Percentiles rank a stretch among this genome's conserved stretches.
These are phyloP conservation scores for Conopomorpha cramerella DNA, from an alignment of 1,140 invertebrate genomes.

Conservation along the genomic window DNA sequence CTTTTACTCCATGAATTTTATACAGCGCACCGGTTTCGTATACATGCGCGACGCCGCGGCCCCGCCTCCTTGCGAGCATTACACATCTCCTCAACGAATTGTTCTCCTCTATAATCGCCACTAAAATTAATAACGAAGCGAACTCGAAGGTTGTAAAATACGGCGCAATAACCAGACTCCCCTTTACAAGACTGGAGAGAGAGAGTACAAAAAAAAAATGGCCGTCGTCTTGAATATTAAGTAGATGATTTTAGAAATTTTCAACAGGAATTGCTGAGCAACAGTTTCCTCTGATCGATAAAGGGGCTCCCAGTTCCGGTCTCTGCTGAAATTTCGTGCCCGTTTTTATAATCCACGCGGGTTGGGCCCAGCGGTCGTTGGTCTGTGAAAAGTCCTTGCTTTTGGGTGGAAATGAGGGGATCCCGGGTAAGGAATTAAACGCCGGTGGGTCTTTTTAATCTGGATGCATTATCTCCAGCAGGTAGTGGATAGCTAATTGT, in stretches of 20 bases:
- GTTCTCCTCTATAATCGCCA: neutral
- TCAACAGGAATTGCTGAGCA: conserved; percentile 34
- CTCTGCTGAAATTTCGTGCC: conserved; percentile 26
- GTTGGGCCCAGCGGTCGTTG: conserved; percentile 22
- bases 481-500: conserved; percentile 55
- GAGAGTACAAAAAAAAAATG: neutral
- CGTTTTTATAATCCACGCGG: conserved; percentile 43
- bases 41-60: neutral
- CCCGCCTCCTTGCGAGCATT: too few relatives aligned
- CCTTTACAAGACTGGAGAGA: too few relatives aligned
- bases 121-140: too few relatives aligned
- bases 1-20: neutral
- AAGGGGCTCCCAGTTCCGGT: conserved; percentile 42
- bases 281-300: conserved; percentile 33
- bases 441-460: conserved; percentile 20
- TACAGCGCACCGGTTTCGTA: neutral
- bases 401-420: conserved; percentile 13
- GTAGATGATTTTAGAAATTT: conserved; percentile 47
- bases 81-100: neutral
- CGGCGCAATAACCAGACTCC: too few relatives aligned
- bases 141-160: too few relatives aligned
- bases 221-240: conserved; percentile 38
- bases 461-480: conserved; percentile 41
- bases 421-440: conserved; percentile 7
- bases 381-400: conserved; percentile 4